These are phyloP conservation scores for Channa striata DNA, from an alignment of 2,797 vertebrate genomes.

Conservation along the genomic window DNA sequence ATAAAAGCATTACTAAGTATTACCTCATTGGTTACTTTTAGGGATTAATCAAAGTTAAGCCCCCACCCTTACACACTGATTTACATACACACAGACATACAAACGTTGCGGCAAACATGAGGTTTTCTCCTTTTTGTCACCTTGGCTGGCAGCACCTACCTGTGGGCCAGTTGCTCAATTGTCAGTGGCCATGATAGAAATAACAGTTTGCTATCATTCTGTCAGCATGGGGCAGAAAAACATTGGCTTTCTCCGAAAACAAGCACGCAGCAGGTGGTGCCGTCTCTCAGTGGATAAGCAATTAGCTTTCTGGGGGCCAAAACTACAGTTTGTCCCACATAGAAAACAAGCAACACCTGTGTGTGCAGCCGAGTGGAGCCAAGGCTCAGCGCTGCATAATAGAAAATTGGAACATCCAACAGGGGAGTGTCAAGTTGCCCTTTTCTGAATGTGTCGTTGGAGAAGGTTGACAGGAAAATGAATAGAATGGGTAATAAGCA, in stretches of 20 bases:
- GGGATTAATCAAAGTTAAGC: neutral
- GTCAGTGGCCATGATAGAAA: constrained; percentile 66
- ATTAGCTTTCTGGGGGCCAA: constrained; percentile 66
- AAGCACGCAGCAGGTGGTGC: constrained; percentile 65
- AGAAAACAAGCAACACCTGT: constrained; percentile 71
- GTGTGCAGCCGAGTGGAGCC: constrained; percentile 53
- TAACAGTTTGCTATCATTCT: constrained; percentile 72
- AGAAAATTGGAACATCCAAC: constrained; percentile 56
- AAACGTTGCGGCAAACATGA: constrained; percentile 60
- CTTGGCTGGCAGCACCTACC: constrained; percentile 72
- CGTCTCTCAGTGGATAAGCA: constrained; percentile 62
- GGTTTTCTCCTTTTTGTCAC: constrained; percentile 66
- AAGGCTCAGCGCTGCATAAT: constrained; percentile 38
- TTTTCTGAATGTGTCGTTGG: constrained; percentile 53
- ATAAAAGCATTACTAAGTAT: no score
- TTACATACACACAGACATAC: constrained; percentile 12
- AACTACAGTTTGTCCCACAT: constrained; percentile 59
- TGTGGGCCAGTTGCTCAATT: constrained; percentile 65
- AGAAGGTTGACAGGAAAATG: constrained; percentile 57
- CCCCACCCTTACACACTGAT: neutral
- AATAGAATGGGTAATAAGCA: constrained; percentile 33
- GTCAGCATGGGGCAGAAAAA: constrained; percentile 69
- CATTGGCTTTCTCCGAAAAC: constrained; percentile 62
- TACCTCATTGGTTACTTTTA: neutral
- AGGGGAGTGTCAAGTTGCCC: constrained; percentile 56